Evolutionary conservation across 2,113 vertebrate species (phyloP), one percentile per base, ranked within the genome.

Genomic region (Channa maculata): DNA sequence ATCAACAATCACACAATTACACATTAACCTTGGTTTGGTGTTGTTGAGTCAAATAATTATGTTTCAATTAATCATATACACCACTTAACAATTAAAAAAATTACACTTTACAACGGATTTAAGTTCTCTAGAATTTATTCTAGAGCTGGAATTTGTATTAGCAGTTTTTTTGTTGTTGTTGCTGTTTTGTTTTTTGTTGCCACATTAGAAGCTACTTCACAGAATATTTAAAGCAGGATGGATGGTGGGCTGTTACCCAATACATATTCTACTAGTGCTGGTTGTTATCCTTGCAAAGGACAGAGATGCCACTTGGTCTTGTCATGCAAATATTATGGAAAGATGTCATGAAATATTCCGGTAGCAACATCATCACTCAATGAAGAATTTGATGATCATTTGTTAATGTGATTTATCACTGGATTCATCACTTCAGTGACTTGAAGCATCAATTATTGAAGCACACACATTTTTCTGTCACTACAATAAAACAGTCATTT

Each of bases 361-460:
- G 49, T 52, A 58, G 73, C 7, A 41, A 24, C 6, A 8, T 36
- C 48, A 65, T 59, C 34, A 36, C 34, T 37, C 6, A 44, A 46
- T 63, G 15, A 80, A 34, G 13, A 65, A 59, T 65, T 24, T 52
- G 3, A 37, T 43, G 8, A 49, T 60, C 24, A 24, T 24, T 24
- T 24, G 24, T 1, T 24, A 24, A 24, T 24, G 24, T 52, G 38
- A 69, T 58, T 13, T 46, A 60, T 75, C 11, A 58, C 37, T 13
- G 55, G 54, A 49, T 54, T 36, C 61, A 55, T 67, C 36, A 61
- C 10, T 68, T 10, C n/a, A 39, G 5, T 49, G 34, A 54, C 48
- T 49, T 36, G 43, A 43, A 3, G 24, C 33, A 37, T 41, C 10
- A 50, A 8, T 46, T 54, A 33, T 51, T 52, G 39, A 4, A 39